Conservation (phyloP, 1,140 invertebrate species). For the Trinorchestia longiramus region DNA sequence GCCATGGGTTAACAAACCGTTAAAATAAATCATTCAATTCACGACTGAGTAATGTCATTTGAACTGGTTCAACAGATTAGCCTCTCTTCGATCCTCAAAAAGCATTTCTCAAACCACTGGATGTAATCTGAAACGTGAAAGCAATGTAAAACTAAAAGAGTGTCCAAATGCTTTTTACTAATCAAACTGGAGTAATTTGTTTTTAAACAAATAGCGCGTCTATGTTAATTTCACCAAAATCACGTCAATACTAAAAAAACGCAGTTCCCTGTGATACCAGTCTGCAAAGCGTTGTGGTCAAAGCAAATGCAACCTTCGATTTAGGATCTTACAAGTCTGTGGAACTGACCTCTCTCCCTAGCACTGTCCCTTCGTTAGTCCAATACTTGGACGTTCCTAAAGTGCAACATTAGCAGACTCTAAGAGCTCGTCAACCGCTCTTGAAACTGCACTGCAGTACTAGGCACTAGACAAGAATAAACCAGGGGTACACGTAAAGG, state of each 20-base stretch:
- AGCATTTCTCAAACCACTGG: too few relatives aligned
- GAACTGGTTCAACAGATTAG: too few relatives aligned
- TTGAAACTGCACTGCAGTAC: background rate
- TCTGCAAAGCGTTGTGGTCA: background rate
- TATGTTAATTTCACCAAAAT: background rate
- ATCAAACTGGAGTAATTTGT: background rate
- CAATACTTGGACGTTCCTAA: background rate
- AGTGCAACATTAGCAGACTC: background rate
- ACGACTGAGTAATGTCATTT: too few relatives aligned
- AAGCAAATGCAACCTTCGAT: background rate
- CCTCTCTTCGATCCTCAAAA: too few relatives aligned
- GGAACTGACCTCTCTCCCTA: background rate
- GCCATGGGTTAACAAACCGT: too few relatives aligned
- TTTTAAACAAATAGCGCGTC: background rate
- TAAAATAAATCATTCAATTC: too few relatives aligned
- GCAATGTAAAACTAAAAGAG: too few relatives aligned
- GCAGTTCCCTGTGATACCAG: background rate
- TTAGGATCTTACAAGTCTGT: background rate
- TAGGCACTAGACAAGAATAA: background rate
- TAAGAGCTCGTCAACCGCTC: background rate
- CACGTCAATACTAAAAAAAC: background rate
- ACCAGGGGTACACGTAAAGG: background rate
- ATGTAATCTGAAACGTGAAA: too few relatives aligned
- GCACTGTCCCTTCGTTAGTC: background rate
- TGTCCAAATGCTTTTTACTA: background rate